These are phyloP conservation scores for Dicaeum eximium DNA, from an alignment of 2,113 vertebrate genomes.

Conservation along the genomic window DNA sequence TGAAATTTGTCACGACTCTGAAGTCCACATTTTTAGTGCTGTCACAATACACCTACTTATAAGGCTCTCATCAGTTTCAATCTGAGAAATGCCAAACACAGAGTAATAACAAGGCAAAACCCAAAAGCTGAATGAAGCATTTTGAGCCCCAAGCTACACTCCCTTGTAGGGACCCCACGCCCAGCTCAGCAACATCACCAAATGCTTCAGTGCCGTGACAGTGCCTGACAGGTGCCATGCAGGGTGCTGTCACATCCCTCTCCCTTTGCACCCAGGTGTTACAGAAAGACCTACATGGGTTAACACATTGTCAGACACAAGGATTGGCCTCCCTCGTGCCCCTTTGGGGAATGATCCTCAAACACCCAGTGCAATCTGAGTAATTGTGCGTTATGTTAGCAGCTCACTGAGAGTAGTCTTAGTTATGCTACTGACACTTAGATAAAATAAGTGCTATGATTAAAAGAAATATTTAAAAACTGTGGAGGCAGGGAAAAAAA, in stretches of 20 bases:
- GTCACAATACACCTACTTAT: background rate
- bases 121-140: background rate
- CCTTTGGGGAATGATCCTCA: background rate
- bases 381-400: background rate
- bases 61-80: background rate
- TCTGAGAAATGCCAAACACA: background rate
- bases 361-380: background rate
- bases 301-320: background rate
- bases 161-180: rapidly evolving
- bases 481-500: background rate
- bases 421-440: background rate
- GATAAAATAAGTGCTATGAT: background rate
- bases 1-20: background rate
- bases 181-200: background rate
- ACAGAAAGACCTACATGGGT: background rate
- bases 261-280: background rate
- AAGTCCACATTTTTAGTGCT: background rate
- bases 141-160: background rate
- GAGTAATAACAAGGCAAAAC: background rate
- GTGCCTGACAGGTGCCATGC: background rate
- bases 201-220: background rate
- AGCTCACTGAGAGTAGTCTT: background rate
- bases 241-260: background rate
- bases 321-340: background rate
- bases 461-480: background rate